phyloP scores from a whole-genome alignment of 2,113 vertebrate genomes.

The Centropus unirufus region DNA sequence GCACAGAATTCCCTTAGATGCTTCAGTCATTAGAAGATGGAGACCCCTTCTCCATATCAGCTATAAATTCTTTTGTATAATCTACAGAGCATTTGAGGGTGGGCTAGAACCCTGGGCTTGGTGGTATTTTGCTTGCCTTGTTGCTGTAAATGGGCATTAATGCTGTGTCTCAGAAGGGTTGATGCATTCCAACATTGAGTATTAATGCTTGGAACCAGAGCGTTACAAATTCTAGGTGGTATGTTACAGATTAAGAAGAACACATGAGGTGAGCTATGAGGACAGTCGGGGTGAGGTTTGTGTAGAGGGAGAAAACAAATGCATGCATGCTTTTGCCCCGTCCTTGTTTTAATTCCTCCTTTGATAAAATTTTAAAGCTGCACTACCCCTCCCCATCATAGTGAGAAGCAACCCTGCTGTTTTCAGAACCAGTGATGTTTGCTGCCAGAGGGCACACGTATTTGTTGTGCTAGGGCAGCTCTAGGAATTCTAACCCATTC shows the following conservation, averaged over 20 bases:
- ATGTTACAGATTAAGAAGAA: neutral
- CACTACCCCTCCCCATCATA: neutral
- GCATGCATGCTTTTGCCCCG: neutral
- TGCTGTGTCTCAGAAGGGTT: neutral
- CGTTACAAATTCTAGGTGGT: neutral
- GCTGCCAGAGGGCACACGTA: neutral
- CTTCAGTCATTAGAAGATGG: neutral
- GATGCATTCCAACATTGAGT: neutral
- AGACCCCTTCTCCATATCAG: neutral
- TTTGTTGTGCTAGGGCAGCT: neutral
- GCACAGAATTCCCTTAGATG: neutral
- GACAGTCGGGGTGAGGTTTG: neutral
- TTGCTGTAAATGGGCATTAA: neutral
- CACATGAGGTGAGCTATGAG: neutral
- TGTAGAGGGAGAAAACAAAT: neutral
- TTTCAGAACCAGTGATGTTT: neutral
- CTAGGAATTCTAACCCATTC: neutral
- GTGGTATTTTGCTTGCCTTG: neutral
- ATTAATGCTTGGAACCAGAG: neutral
- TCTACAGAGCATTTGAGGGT: neutral
- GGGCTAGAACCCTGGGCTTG: neutral
- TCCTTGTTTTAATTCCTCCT: neutral
- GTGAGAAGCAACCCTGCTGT: neutral
- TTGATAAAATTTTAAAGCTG: neutral
- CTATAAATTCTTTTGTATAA: neutral